Base-by-base conservation (phyloP, 2,113 vertebrate genomes). In the Ceratotherium simum region DNA sequence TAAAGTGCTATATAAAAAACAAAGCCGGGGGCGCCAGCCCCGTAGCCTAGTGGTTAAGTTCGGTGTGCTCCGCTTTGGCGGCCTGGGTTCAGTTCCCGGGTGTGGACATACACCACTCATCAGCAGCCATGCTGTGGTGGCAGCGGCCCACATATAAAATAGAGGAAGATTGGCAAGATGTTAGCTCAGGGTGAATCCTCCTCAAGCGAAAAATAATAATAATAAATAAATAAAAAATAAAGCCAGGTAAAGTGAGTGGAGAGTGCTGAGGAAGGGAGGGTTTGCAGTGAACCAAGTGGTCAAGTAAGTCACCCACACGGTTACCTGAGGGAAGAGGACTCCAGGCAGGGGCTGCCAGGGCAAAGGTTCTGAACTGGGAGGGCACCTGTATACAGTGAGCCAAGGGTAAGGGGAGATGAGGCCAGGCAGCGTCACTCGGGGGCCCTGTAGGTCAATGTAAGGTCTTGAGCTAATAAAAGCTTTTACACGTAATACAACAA, bases 371-470 rank as follows among this genome's bases (percentile, higher is more conserved):
- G n/a, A 69, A 20, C 48, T 42, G n/a, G 67, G 58, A 80, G 64
- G 17, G 1, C 36, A 2, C 20, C 14, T 1, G 5, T 58, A 17
- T 6, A 20, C 64, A 64, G 29, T 1, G 5, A 75, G 42, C n/a
- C 54, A 31, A 39, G 23, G 36, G 31, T 8, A 16, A 72, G 20
- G 36, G 16, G 10, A 56, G n/a, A 29, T 1, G 2, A 60, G 25
- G 42, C 82, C 76, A 14, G 6, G 67, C 29, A 69, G 64, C 18
- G 16, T 46, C 65, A 2, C 58, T 4, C 12, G 11, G 39, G 39
- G 46, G 18, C 60, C 46, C 42, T 48, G 58, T 3, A 12, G 39
- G 16, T 17, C 16, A 46, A 10, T 8, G 7, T 12, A 25, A 54
- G 16, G 36, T 51, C 39, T 87, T 79, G 6, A 39, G 1, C 56